Evolutionary conservation across 2,888 invertebrate species (phyloP), one percentile per base, ranked within the genome.

Genomic region (Rhopalosiphum nymphaeae): DNA sequence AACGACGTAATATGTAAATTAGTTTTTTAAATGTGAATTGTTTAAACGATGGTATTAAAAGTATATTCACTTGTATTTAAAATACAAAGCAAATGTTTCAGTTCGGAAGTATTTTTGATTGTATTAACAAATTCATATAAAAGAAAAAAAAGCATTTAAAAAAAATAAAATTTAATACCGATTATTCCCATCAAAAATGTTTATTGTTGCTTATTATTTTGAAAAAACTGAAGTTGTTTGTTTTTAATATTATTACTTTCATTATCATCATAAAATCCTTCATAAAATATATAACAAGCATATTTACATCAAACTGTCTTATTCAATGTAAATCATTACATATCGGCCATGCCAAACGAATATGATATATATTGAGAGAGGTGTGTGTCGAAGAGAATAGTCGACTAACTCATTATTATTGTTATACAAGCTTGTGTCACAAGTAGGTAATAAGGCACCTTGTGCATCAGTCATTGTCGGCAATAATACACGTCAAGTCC

Each of bases 381-480:
- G 53, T 78, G 16, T 57, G 61, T 46, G 61, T 67, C 61, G 67
- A 86, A 61, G 91, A 85, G 21, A 85, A 56, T 85, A 85, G 57
- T 46, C 85, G 85, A 86, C 61, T 49, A 46, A 46, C 86, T 90
- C 93, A 86, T 94, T 90, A 85, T 93, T 90, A 67, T 91, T 94
- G 90, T 90, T 94, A 78, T 78, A 86, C 85, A 21, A 85, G 42
- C 61, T 44, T 44, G 57, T 86, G 90, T 94, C 67, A 90, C 85
- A 49, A 94, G 89, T 10, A 36, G 90, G 85, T 90, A 90, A 94
- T 94, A 89, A 90, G 90, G 86, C 53, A 61, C 90, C 90, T 44
- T 46, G 86, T 87, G 85, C 93, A 94, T 94, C 93, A 85, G 93
- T 94, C 93, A 94, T 90, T 94, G 93, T 94, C 93, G 90, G n/a